Percentiles rank a stretch among this genome's conserved stretches.
phyloP scores from a whole-genome alignment of 2,113 vertebrate species.

The Pluvianellus socialis region DNA sequence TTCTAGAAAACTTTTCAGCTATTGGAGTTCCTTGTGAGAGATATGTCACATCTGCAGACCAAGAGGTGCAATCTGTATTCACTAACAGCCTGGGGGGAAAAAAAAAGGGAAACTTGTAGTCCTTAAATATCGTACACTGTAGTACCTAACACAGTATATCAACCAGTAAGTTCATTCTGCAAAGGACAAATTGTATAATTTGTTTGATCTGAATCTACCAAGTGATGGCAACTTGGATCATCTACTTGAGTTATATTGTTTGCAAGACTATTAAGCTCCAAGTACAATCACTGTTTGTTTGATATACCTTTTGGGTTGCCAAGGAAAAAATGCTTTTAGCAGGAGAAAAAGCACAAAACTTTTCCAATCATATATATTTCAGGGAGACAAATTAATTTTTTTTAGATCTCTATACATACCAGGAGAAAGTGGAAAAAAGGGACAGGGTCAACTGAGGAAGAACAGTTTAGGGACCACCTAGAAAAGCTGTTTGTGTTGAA shows the following conservation, averaged over 20 bases:
- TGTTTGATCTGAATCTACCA: background rate
- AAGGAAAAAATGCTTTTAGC: background rate
- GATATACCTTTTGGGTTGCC: background rate
- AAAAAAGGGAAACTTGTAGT: background rate
- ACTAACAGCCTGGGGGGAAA: background rate
- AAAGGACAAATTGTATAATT: background rate
- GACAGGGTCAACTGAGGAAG: background rate
- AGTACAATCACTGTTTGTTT: constrained; percentile 1
- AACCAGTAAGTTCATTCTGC: background rate
- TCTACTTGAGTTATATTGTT: constrained; percentile 14
- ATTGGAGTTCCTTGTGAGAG: background rate
- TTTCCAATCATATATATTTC: background rate
- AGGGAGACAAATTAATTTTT: background rate
- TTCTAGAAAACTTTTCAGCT: background rate
- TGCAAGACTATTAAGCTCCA: background rate
- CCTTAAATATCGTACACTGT: background rate
- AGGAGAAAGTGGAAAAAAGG: background rate
- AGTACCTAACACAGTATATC: background rate
- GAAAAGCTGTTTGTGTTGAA: background rate
- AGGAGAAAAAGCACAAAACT: background rate
- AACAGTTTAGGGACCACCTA: background rate
- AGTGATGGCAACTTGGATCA: background rate
- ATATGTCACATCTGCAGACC: background rate
- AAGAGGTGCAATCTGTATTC: background rate
- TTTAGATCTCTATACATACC: background rate